A percentile compares a stretch with the other conserved stretches of the same genome.
Conservation (phyloP, 2,797 vertebrate species). For the Catharus ustulatus region DNA sequence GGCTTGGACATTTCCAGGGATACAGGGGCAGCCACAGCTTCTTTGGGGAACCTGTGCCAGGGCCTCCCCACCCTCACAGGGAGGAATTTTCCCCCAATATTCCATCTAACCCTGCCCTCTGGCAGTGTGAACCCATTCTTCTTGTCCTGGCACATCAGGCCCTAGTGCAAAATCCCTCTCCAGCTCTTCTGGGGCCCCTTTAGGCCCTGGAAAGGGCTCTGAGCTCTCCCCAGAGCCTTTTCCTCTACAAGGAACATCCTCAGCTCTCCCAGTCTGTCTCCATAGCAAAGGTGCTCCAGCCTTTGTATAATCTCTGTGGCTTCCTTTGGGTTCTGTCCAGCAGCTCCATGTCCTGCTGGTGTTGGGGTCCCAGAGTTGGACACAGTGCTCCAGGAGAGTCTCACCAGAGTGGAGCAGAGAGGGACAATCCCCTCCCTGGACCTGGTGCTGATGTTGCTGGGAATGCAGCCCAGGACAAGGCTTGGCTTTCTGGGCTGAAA, state of each 20-base stretch:
- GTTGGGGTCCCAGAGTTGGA: not conserved
- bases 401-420: too few species aligned
- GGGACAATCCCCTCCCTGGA: not conserved
- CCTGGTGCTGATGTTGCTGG: not conserved
- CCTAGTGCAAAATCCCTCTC: accelerated
- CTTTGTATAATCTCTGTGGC: accelerated
- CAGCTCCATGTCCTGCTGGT: not conserved
- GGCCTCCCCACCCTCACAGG: accelerated
- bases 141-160: not conserved
- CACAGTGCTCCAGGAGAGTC: not conserved
- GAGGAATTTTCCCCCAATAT: accelerated
- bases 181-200: not conserved
- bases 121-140: accelerated
- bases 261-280: not conserved
- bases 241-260: not conserved
- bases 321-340: not conserved
- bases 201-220: not conserved
- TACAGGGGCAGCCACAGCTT: not conserved
- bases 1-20: not conserved
- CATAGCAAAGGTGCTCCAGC: not conserved
- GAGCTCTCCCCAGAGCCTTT: not conserved
- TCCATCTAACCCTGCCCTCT: accelerated
- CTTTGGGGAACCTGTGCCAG: not conserved
- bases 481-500: not conserved
- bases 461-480: not conserved